Evolutionary conservation across 30 jellyfish, hydroid and myxozoan species (phyloP), one percentile per base, ranked within the genome.

Genomic region (Haliclystus octoradiatus): DNA sequence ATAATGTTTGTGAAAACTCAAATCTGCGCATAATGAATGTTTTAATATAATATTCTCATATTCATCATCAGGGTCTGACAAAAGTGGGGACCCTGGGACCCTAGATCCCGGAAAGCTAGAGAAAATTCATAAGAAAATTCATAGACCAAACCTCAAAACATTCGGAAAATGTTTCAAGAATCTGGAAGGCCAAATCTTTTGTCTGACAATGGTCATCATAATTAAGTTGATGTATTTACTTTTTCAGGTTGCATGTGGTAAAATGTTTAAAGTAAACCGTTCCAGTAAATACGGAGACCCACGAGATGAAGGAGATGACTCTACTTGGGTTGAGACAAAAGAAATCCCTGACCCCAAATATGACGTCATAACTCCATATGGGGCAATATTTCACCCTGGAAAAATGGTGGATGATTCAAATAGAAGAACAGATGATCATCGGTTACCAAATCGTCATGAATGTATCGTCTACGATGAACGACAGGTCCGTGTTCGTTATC

Each of bases 401-500:
- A 2, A 25, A 25, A 46, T 31, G 50, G 69, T 67, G n/a, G 34
- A 28, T n/a, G 69, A 78, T 33, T 61, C 67, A 4, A 78, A 9
- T 3, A 23, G 7, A 26, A 25, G 52, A 4, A 60, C 28, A 31
- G 13, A 50, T 1, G 66, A 24, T 52, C 28, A 52, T 50, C 40
- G 62, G 26, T 51, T 25, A 19, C 35, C 29, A 0, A 29, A 65
- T 28, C 50, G 32, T 2, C 73, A 66, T 52, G 94, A 81, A 50
- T 46, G 74, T 49, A 66, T 81, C 31, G 94, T 74, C 12, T 34
- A 47, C n/a, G 94, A 81, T 67, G 52, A 72, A 7, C 51, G 35
- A 31, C 94, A 81, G 74, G 78, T 81, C 14, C 67, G 68, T 67
- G 53, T 81, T 14, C 69, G 94, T 22, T 81, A 81, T 33, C 46